A percentile compares a stretch with the other conserved stretches of the same genome.
These are phyloP conservation scores for Umimayanthus kanabou DNA, from an alignment of 92 coral and sea anemone genomes.

Conservation along the genomic window DNA sequence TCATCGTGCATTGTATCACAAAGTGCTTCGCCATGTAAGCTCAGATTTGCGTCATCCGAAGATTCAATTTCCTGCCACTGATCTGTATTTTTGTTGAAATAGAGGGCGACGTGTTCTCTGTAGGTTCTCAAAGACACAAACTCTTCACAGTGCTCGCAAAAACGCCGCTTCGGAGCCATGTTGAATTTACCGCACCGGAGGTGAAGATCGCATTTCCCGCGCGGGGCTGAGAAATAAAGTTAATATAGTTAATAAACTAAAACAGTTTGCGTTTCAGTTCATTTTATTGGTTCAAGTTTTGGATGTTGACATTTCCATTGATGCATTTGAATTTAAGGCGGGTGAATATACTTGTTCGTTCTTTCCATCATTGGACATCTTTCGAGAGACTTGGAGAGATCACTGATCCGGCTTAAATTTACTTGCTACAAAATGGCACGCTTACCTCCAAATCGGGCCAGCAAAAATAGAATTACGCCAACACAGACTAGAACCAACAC, in stretches of 20 bases:
- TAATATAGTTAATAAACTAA: not conserved
- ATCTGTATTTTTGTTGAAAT: conserved; percentile 24
- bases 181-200: not conserved
- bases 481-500: not conserved
- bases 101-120: conserved; percentile 38
- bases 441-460: conserved; percentile 22
- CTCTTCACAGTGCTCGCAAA: conserved; percentile 38
- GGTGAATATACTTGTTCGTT: conserved; percentile 7
- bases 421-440: conserved; percentile 12
- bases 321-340: conserved; percentile 22
- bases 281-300: conserved; percentile 3
- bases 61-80: conserved; percentile 38
- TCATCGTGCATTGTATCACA: conserved; percentile 28
- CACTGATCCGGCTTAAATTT: not conserved
- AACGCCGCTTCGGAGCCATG: conserved; percentile 34
- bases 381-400: conserved; percentile 1
- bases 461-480: conserved; percentile 2
- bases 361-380: conserved; percentile 9
- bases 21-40: conserved; percentile 26
- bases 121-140: conserved; percentile 34
- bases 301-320: conserved; percentile 15
- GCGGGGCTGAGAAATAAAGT: not conserved
- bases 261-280: not conserved
- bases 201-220: not conserved
- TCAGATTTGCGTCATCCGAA: conserved; percentile 26